These are phyloP conservation scores for Aramus guarauna DNA, from an alignment of 2,113 vertebrate genomes.

Conservation along the genomic window DNA sequence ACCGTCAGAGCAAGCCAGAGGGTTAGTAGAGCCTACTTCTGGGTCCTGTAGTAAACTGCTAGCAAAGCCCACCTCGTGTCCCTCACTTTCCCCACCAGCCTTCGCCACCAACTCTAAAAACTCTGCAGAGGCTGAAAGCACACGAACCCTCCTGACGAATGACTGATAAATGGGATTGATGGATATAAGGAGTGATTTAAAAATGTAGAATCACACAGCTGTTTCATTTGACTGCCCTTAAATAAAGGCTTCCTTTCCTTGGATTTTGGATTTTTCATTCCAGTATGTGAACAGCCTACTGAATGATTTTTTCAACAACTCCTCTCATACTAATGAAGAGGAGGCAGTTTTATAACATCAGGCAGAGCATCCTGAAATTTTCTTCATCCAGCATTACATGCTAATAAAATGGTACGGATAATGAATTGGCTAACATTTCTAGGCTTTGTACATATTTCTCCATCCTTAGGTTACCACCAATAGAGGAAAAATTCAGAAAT, in stretches of 20 bases:
- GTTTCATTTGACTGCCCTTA: slow-evolving; percentile 15
- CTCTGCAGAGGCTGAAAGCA: background rate
- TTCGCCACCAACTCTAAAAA: background rate
- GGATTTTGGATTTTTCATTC: slow-evolving; percentile 10
- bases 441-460: background rate
- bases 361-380: background rate
- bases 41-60: slow-evolving; percentile 29
- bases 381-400: slow-evolving; percentile 5
- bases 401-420: slow-evolving; percentile 18
- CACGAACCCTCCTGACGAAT: background rate
- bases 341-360: slow-evolving; percentile 14
- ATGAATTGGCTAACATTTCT: slow-evolving; percentile 12
- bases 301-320: slow-evolving; percentile 19
- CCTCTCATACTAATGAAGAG: background rate
- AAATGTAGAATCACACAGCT: background rate
- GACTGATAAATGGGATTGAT: background rate
- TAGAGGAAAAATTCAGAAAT: background rate
- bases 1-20: background rate
- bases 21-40: background rate
- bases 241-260: slow-evolving; percentile 21
- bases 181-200: slow-evolving; percentile 6
- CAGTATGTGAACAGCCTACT: background rate
- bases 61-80: background rate
- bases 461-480: background rate
- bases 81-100: background rate